Conservation (phyloP, 2,113 vertebrate species). For the Hemibagrus wyckioides region DNA sequence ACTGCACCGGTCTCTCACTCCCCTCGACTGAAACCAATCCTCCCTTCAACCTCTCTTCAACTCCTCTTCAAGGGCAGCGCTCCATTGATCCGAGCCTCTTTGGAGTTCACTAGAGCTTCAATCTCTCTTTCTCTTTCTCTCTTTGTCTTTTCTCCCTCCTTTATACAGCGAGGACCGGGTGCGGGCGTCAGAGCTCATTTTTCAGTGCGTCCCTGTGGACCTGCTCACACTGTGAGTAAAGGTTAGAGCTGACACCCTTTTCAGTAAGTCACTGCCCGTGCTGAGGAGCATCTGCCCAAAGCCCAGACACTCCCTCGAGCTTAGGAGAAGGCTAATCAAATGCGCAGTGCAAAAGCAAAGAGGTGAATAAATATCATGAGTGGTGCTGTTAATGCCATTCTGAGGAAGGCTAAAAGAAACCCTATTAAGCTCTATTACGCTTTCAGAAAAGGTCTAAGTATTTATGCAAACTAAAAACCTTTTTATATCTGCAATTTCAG, state of each 20-base stretch:
- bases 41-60: constrained; percentile 18
- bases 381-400: constrained; percentile 27
- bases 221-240: constrained; percentile 56
- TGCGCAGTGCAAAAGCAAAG: constrained; percentile 27
- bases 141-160: constrained; percentile 14
- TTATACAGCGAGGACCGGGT: constrained; percentile 25
- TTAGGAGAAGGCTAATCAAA: constrained; percentile 40
- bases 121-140: neutral
- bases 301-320: constrained; percentile 41
- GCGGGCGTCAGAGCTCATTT: constrained; percentile 56
- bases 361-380: constrained; percentile 32
- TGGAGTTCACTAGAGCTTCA: constrained; percentile 37
- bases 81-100: constrained; percentile 46
- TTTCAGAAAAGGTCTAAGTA: neutral
- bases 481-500: neutral
- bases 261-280: constrained; percentile 55
- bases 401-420: neutral
- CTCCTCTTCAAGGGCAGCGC: constrained; percentile 47
- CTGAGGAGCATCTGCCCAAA: constrained; percentile 44
- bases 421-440: constrained; percentile 7
- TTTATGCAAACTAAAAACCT: neutral
- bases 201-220: constrained; percentile 50
- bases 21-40: constrained; percentile 20
- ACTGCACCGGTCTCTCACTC: constrained; percentile 15
- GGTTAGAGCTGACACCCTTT: constrained; percentile 60